These are phyloP conservation scores for Catharus minimus DNA, from an alignment of 2,113 vertebrate genomes.

Conservation along the genomic window DNA sequence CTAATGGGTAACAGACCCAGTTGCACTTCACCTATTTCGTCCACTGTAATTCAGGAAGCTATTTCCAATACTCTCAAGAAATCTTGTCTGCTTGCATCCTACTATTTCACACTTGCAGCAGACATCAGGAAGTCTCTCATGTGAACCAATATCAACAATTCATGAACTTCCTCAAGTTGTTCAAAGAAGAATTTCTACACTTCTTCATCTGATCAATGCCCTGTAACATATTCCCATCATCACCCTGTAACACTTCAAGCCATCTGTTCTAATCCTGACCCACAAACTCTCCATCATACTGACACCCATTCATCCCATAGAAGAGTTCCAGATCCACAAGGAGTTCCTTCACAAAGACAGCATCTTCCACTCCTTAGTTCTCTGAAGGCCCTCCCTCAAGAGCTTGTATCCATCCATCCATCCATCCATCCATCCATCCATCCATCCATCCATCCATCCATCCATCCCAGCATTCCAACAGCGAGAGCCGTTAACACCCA, in stretches of 20 bases:
- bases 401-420: neutral
- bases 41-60: neutral
- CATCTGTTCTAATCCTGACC: neutral
- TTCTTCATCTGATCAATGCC: neutral
- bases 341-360: neutral
- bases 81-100: neutral
- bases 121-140: neutral
- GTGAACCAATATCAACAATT: neutral
- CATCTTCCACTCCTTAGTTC: neutral
- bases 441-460: neutral
- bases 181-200: neutral
- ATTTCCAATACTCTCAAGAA: neutral
- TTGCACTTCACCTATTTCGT: neutral
- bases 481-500: neutral
- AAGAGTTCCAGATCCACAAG: fast-evolving
- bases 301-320: neutral
- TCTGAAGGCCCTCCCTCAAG: neutral
- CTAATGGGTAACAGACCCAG: neutral
- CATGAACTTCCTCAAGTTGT: neutral
- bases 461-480: neutral
- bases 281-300: neutral
- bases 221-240: neutral
- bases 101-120: neutral
- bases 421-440: neutral
- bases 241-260: neutral